These are phyloP conservation scores for Glossophaga mutica DNA, from an alignment of 2,797 vertebrate species.

Conservation along the genomic window DNA sequence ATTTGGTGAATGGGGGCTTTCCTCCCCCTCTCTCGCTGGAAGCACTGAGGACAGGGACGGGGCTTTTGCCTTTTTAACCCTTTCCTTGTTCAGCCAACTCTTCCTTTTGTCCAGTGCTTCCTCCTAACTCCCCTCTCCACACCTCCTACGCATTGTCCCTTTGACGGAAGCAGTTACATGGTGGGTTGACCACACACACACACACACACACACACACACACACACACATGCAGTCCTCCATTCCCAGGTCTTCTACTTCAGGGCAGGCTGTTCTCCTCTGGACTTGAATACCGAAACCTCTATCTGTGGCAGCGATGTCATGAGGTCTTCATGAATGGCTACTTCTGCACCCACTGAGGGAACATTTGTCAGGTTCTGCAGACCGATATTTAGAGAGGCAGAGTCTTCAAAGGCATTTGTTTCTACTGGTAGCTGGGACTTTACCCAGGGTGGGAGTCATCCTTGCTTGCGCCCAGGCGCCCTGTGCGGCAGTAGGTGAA, in stretches of 20 bases:
- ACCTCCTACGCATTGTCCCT: not conserved
- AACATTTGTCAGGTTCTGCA: not conserved
- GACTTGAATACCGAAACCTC: not conserved
- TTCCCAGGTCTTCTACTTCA: not conserved
- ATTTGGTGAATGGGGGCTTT: not conserved
- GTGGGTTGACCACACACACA: not conserved
- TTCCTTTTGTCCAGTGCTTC: constrained; percentile 8
- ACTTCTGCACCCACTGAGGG: not conserved
- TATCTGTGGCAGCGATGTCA: not conserved
- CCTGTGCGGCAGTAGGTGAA: not conserved
- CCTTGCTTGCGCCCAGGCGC: not conserved
- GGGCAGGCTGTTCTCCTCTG: not conserved
- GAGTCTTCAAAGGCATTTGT: not conserved
- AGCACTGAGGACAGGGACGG: not conserved
- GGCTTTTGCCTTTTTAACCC: not conserved
- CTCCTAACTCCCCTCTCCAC: not conserved
- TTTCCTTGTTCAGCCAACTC: not conserved
- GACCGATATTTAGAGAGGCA: not conserved
- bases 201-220: not conserved
- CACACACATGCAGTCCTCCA: not conserved
- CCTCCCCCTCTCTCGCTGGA: not conserved
- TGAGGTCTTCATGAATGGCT: not conserved
- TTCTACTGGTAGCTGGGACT: not conserved
- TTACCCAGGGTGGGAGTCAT: not conserved
- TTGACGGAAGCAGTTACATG: not conserved